Base-by-base conservation (phyloP, 2,888 invertebrate species). In the Cacoxenus indagator region DNA sequence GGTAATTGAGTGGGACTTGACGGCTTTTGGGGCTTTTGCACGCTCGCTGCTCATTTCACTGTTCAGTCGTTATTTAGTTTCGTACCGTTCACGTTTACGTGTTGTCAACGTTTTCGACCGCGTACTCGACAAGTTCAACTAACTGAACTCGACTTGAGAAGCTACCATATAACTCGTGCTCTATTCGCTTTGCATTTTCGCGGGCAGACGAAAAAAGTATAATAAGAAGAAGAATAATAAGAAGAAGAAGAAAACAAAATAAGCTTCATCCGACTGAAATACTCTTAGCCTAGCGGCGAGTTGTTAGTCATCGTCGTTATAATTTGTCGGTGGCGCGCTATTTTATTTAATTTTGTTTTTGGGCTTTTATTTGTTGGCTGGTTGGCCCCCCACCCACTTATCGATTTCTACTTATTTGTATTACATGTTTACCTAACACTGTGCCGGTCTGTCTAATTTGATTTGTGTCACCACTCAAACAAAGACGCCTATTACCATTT, bases 61-160 rank as follows among this genome's bases (percentile, higher is more conserved):
- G 74, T 83, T 81, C 78, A 84, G 81, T 84, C 83, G 83, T 81
- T 78, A 79, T 83, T 81, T 73, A 81, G 84, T 82, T 75, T 78
- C 80, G 80, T 77, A n/a, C n/a, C n/a, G n/a, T n/a, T n/a, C n/a
- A 83, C 74, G 79, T 80, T 84, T 80, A 80, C 83, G 48, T 27
- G 27, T 29, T 17, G 57, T 57, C 29, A 27, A 27, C 29, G 76
- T 76, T 78, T 82, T 79, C 83, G 37, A 37, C 8, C 37, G 37
- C 37, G 37, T 14, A 37, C 37, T 8, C 37, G 37, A 37, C 37
- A 14, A 37, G 8, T 37, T 37, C 37, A 37, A 37, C 2, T 37
- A 14, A 4, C 37, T 1, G 9, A 14, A 37, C 37, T 1, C 37
- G 2, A 37, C 37, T 37, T 5, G 37, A 2, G 9, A 31, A 31